Percentiles rank a stretch among this genome's conserved stretches.
Evolutionary conservation across 2,797 vertebrate species (phyloP).

Genomic region (Lutjanus argentimaculatus): DNA sequence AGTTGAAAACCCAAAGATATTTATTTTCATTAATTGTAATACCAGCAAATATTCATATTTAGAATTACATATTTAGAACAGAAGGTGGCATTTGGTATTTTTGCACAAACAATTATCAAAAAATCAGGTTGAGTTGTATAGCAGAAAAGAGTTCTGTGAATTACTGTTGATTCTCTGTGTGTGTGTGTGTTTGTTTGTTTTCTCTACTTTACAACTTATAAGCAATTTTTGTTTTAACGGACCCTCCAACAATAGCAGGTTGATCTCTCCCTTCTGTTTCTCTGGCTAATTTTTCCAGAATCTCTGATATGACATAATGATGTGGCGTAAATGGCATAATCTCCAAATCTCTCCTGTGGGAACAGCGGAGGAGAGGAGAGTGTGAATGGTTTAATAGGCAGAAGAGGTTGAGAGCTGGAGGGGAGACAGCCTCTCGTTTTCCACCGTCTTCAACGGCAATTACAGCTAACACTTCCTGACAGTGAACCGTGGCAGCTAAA

Average conservation of each 20-base stretch:
- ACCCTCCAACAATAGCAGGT: not conserved
- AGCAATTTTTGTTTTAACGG: not conserved
- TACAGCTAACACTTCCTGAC: slow-evolving; percentile 77
- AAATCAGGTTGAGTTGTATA: too few species aligned
- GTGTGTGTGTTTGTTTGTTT: not conserved
- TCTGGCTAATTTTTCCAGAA: slow-evolving; percentile 4
- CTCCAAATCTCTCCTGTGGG: slow-evolving; percentile 5
- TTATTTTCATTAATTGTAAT: too few species aligned
- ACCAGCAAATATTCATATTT: too few species aligned
- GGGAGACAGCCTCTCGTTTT: slow-evolving; percentile 51
- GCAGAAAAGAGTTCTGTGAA: too few species aligned
- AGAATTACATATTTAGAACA: too few species aligned
- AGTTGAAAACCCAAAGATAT: too few species aligned
- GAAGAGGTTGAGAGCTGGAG: slow-evolving; percentile 47
- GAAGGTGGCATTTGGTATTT: too few species aligned
- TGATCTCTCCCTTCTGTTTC: not conserved
- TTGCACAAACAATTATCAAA: too few species aligned
- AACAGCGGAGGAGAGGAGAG: slow-evolving; percentile 18
- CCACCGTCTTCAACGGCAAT: slow-evolving; percentile 69
- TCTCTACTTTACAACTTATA: not conserved
- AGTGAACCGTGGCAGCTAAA: slow-evolving; percentile 70
- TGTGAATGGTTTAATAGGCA: slow-evolving; percentile 55
- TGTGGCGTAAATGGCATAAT: slow-evolving; percentile 25
- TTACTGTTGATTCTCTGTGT: not conserved
- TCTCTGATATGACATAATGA: slow-evolving; percentile 20